phyloP scores from a whole-genome alignment of 2,113 vertebrate genomes.

The Rhegmatorhina hoffmannsi region DNA sequence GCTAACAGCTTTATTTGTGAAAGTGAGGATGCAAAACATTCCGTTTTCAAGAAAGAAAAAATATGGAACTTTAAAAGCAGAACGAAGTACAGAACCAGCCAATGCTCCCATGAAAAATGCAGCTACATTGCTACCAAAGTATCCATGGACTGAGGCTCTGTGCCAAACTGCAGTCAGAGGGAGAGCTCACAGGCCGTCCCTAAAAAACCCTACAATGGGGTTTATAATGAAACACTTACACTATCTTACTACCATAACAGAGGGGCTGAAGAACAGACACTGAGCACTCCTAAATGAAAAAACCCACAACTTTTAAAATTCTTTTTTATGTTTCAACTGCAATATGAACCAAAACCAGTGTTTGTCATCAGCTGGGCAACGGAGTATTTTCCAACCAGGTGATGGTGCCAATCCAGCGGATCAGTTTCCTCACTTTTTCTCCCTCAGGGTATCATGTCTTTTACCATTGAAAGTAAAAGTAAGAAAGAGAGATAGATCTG shows the following conservation, averaged over 20 bases:
- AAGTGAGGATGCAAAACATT: constrained; percentile 20
- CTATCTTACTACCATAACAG: constrained; percentile 19
- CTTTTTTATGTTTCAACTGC: constrained; percentile 24
- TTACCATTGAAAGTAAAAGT: constrained; percentile 66
- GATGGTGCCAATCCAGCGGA: constrained; percentile 4
- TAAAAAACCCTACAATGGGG: constrained; percentile 50
- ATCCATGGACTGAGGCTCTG: constrained; percentile 22
- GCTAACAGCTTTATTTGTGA: constrained; percentile 47
- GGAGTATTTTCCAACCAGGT: constrained; percentile 46
- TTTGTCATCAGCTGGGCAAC: constrained; percentile 38
- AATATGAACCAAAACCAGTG: constrained; percentile 40
- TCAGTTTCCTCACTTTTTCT: constrained; percentile 31
- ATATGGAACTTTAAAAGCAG: constrained; percentile 5
- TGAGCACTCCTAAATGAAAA: constrained; percentile 20
- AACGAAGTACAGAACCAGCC: constrained; percentile 21
- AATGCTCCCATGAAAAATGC: constrained; percentile 32
- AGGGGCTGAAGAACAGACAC: constrained; percentile 41
- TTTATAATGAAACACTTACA: constrained; percentile 46
- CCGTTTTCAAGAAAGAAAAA: constrained; percentile 16
- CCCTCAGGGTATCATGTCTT: constrained; percentile 51
- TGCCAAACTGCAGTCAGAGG: constrained; percentile 46
- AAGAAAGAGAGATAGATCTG: constrained; percentile 54
- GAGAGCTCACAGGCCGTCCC: background rate
- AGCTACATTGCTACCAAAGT: constrained; percentile 26
- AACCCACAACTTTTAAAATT: background rate